Evolutionary conservation across 2,797 vertebrate genomes (phyloP), one percentile per base, ranked within the genome.

Genomic region (Syngnathus rostellatus): DNA sequence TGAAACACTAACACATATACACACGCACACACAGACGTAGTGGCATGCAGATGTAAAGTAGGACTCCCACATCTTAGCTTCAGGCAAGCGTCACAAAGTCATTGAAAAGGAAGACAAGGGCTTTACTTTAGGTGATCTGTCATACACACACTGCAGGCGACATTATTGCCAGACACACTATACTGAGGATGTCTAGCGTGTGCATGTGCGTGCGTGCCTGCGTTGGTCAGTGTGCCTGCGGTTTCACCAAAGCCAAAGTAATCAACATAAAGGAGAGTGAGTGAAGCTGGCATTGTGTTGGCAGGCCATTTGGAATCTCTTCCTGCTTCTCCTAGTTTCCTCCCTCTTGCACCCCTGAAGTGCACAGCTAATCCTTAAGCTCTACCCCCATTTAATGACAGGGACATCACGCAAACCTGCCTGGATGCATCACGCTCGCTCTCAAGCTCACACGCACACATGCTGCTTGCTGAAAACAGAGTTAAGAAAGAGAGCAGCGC

Each of bases 311-410:
- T 76, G 83, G 79, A 80, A 70, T 81, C 60, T 67, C 65, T 43
- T 61, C 59, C 59, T 43, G 38, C 67, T 68, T 64, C 70, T 68
- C 67, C 71, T 59, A 64, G 78, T 72, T 69, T 62, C 71, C 73
- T 79, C 71, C 71, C 74, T 80, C 75, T 71, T 83, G 78, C 79
- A 82, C 81, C 82, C 83, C 85, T 79, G 77, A 81, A 86, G 82
- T 83, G 84, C 83, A 80, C 67, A 25, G 73, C 80, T 89, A 90
- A 89, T 89, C 85, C 81, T 82, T 83, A 80, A 85, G 25, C 80
- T 82, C 81, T 75, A 76, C 78, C 76, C 78, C 78, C 71, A 70
- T 83, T 82, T 83, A 81, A 85, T 82, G 71, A 76, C 73, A 63
- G 73, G 69, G 66, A 80, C 77, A 82, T 89, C 85, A 87, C 78